phyloP scores from a whole-genome alignment of 2,888 invertebrate genomes.

The Myopa tessellatipennis region DNA sequence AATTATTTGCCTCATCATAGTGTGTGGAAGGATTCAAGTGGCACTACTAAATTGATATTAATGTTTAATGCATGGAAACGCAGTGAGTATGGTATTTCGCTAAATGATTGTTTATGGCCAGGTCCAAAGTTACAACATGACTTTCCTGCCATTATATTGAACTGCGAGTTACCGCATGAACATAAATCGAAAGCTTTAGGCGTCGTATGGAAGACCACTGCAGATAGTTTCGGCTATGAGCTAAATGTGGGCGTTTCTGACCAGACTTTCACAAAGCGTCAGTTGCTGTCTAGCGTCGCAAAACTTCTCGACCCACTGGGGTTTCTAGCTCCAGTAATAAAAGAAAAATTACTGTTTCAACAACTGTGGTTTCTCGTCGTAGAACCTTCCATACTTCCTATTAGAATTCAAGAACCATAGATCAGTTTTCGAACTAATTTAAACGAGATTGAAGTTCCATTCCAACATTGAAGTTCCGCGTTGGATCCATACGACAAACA shows the following conservation, averaged over 20 bases:
- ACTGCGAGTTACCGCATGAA: slow-evolving; percentile 10
- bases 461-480: slow-evolving; percentile 3
- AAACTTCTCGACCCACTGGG: slow-evolving; percentile 23
- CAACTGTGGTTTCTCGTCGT: neutral
- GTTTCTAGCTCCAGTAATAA: neutral
- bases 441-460: neutral
- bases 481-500: neutral
- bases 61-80: neutral
- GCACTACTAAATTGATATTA: neutral
- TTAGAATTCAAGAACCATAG: neutral
- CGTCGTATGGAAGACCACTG: neutral
- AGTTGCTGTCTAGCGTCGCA: slow-evolving; percentile 6
- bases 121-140: too few species aligned
- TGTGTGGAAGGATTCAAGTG: neutral
- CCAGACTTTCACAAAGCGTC: neutral
- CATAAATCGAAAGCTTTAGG: neutral
- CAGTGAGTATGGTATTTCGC: slow-evolving; percentile 1
- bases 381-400: too few species aligned
- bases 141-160: too few species aligned
- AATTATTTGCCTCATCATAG: slow-evolving; percentile 18
- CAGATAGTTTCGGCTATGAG: neutral
- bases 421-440: slow-evolving; percentile 3
- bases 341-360: too few species aligned
- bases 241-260: slow-evolving; percentile 7
- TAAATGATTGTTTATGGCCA: neutral